Conservation (phyloP, 2,797 vertebrate species). For the Poeciliopsis turneri region DNA sequence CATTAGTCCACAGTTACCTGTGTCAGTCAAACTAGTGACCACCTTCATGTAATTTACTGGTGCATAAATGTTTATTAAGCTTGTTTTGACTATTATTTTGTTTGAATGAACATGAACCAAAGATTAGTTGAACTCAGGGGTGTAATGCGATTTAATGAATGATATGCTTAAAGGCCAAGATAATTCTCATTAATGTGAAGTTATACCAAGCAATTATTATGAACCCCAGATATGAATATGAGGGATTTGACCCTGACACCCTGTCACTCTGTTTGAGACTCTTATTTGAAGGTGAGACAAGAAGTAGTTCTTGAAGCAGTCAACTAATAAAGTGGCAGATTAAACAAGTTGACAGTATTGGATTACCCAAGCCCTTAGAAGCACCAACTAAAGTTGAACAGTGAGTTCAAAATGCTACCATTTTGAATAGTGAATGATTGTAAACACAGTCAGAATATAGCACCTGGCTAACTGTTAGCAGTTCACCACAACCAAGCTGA, state of each 20-base stretch:
- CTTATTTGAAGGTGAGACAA: slow-evolving; percentile 1
- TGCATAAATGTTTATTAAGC: neutral
- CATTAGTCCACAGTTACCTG: neutral
- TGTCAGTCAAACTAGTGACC: neutral
- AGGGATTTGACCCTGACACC: neutral
- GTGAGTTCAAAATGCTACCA: neutral
- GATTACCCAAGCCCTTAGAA: neutral
- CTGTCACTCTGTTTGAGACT: neutral
- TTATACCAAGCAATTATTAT: neutral
- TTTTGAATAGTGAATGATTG: neutral
- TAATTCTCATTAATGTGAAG: neutral
- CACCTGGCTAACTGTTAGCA: neutral
- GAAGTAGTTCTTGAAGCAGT: neutral
- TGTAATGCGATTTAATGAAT: neutral
- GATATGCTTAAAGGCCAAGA: neutral
- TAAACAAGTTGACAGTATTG: neutral
- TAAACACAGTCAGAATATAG: neutral
- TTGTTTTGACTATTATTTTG: neutral
- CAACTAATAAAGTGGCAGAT: neutral
- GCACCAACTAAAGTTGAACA: neutral
- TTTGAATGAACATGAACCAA: neutral
- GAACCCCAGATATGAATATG: neutral
- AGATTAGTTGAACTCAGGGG: neutral
- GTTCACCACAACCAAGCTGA: neutral
- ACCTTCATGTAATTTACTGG: neutral